Percentiles rank a stretch among this genome's conserved stretches.
phyloP scores from a whole-genome alignment of 2,888 invertebrate genomes.

The Neuroscelio doddi region DNA sequence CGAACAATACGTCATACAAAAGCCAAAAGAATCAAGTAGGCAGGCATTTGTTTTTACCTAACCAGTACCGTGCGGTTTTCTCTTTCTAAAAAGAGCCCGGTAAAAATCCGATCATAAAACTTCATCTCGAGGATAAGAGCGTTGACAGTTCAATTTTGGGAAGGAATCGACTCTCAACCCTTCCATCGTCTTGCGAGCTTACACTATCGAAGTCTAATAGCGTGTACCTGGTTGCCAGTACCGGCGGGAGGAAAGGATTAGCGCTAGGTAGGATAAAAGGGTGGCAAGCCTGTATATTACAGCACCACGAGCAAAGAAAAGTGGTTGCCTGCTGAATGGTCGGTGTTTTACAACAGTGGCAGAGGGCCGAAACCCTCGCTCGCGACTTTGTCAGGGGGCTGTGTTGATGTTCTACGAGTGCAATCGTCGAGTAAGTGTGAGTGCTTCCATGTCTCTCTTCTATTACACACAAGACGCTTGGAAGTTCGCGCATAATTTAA shows the following conservation, averaged over 20 bases:
- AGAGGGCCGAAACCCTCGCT: constrained; percentile 40
- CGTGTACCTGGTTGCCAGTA: too few species aligned
- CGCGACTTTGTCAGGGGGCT: constrained; percentile 49
- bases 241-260: constrained; percentile 22
- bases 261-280: neutral
- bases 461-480: too few species aligned
- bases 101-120: constrained; percentile 53
- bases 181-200: too few species aligned
- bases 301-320: constrained; percentile 42
- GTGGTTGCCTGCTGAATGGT: constrained; percentile 53
- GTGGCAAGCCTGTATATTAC: constrained; percentile 44
- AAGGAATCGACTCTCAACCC: constrained; percentile 51
- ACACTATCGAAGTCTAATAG: constrained; percentile 24
- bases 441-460: too few species aligned
- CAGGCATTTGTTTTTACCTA: too few species aligned
- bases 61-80: constrained; percentile 14
- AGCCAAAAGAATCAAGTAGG: too few species aligned
- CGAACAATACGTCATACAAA: too few species aligned
- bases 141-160: constrained; percentile 51
- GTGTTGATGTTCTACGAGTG: too few species aligned
- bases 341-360: constrained; percentile 60
- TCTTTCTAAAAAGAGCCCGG: constrained; percentile 33
- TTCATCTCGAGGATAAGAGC: constrained; percentile 35
- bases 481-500: too few species aligned
- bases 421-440: too few species aligned